Base-by-base conservation (phyloP, 2,888 invertebrate species). In the Sepioteuthis lessoniana region DNA sequence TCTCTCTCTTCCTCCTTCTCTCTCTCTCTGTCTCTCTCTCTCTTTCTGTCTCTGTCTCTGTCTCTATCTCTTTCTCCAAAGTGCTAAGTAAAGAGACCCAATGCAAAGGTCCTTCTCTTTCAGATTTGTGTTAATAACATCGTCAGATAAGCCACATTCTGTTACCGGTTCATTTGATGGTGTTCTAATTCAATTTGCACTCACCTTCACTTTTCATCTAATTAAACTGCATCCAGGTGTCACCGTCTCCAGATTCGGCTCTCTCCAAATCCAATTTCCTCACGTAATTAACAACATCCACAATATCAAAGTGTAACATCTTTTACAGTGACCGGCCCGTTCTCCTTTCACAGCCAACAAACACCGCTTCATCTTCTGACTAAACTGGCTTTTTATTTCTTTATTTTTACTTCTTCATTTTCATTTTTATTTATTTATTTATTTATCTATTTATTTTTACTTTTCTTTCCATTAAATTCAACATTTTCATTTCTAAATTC, bases 251-350 rank as follows among this genome's bases (percentile, higher is more conserved):
- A 76, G 76, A 76, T 76, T 76, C 35, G 0, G n/a, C 76, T 76
- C 35, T 76, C 19, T 76, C n/a, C 35, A 76, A 76, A 76, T 76
- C 76, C 76, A 76, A 76, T 76, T 76, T 76, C 76, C 76, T 76
- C n/a, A 76, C 35, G 76, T 76, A 76, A 76, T 76, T 76, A 76
- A 76, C 76, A 76, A 76, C 76, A 76, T n/a, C 35, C n/a, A 35
- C 76, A 76, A 35, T 76, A 76, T n/a, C 76, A 76, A 76, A n/a
- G 76, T 76, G 76, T 76, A 76, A 76, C 76, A 76, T 76, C 76
- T 76, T 76, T 35, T 35, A n/a, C 16, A 13, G 76, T 35, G 76
- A 76, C 76, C 76, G n/a, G 76, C 76, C 76, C 76, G n/a, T 16
- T 76, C 76, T 76, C 76, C 76, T n/a, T 76, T 76, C 76, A 35